phyloP scores from a whole-genome alignment of 2,888 invertebrate species.

The Eristalinus aeneus region DNA sequence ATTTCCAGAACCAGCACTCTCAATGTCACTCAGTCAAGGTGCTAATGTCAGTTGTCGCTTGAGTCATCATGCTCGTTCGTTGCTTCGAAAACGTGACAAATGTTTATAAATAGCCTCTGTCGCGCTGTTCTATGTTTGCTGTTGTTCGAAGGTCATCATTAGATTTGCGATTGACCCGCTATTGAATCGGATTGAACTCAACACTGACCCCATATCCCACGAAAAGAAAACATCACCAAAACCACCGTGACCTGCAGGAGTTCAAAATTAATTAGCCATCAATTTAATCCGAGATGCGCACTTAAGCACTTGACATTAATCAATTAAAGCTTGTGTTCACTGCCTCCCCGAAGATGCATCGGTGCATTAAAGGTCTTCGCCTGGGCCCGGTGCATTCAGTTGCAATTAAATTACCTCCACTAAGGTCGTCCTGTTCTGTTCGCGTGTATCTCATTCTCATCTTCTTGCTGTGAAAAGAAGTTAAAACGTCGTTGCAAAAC shows the following conservation, averaged over 20 bases:
- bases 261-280: background rate
- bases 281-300: background rate
- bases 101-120: constrained; percentile 36
- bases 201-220: constrained; percentile 35
- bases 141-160: constrained; percentile 9
- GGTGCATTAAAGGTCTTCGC: background rate
- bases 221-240: background rate
- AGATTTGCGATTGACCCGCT: constrained; percentile 17
- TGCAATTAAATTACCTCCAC: background rate
- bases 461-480: background rate
- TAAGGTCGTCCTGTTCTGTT: background rate
- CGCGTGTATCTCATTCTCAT: background rate
- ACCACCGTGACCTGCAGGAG: background rate
- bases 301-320: background rate
- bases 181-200: constrained; percentile 5
- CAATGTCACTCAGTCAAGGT: background rate
- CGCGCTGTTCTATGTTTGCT: constrained; percentile 27
- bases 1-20: background rate
- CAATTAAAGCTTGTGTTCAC: background rate
- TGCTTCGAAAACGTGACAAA: constrained; percentile 9
- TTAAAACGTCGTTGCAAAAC: background rate
- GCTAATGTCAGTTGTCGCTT: constrained; percentile 23
- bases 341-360: background rate
- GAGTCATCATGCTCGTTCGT: constrained; percentile 1
- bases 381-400: background rate